Base-by-base conservation (phyloP, 2,113 vertebrate genomes). In the Oostethus manadensis region DNA sequence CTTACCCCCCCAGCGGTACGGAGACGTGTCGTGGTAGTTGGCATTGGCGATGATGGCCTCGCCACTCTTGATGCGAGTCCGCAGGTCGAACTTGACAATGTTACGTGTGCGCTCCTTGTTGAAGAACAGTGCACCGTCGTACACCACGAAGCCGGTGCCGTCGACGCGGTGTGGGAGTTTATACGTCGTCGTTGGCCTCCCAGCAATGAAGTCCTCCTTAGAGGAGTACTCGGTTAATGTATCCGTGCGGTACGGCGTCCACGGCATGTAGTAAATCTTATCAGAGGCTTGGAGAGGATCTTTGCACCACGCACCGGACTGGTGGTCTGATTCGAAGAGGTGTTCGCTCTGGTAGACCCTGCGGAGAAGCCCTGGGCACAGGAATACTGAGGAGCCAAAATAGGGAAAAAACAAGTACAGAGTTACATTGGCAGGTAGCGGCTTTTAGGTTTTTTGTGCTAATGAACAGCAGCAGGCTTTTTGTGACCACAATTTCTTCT, bases 241-340 rank as follows among this genome's bases (percentile, higher is more conserved):
- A 75, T 99, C 97, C 0, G 97, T 99, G 62, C 97, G 90, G 77
- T 99, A 99, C 0, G 96, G 97, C 0, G 95, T 98, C 97, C 97
- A 99, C 7, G 97, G 97, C 97, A 99, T 99, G 82, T 99, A 99
- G 87, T 99, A 99, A 74, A 99, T 98, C 90, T 98, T 98, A 86
- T 99, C 95, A 0, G 96, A 97, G 3, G 96, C 96, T 77, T 99
- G 97, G 0, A 99, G 91, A 43, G 97, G 97, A 80, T 99, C 97
- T 81, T 99, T 99, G 88, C 96, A 99, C 97, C 97, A 99, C 6
- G 97, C 95, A 44, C 97, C 97, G 0, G 97, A 98, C n/a, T 99
- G 96, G 88, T 99, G 97, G 84, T 99, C 97, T 0, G 97, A 98
- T 67, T 98, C 97, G 13, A 99, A 99, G 51, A 99, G 92, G 82